A percentile compares a stretch with the other conserved stretches of the same genome.
Evolutionary conservation across 2,797 vertebrate species (phyloP).

Genomic region (Corythornis leucogaster): DNA sequence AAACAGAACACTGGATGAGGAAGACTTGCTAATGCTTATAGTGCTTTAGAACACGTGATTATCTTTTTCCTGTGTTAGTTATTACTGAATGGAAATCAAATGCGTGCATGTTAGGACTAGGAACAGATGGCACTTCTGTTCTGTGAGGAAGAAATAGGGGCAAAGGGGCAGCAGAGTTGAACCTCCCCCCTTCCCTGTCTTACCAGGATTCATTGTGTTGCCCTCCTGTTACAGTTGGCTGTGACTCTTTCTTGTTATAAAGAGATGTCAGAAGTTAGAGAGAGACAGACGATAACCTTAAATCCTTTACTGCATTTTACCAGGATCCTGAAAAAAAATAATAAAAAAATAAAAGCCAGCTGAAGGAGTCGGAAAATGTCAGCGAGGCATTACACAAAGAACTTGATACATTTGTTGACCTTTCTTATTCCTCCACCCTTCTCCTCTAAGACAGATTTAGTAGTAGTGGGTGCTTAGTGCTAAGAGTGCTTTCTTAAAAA

Average conservation of each 20-base stretch:
- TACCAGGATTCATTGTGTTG: conserved; percentile 65
- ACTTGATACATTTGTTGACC: conserved; percentile 68
- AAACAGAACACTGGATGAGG: conserved; percentile 32
- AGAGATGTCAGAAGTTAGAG: conserved; percentile 70
- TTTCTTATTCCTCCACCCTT: conserved; percentile 51
- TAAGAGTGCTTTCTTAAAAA: conserved; percentile 70
- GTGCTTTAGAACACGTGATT: conserved; percentile 58
- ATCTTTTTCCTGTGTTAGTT: conserved; percentile 70
- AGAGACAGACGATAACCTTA: conserved; percentile 62
- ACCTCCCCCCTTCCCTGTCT: conserved; percentile 59
- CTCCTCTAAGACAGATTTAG: conserved; percentile 59
- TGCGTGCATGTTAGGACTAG: conserved; percentile 40
- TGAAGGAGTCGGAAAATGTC: conserved; percentile 62
- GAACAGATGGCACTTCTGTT: conserved; percentile 80
- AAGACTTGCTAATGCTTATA: conserved; percentile 10
- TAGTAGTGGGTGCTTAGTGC: conserved; percentile 57
- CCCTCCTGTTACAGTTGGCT: conserved; percentile 69
- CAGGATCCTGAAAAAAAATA: conserved; percentile 48
- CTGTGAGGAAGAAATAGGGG: conserved; percentile 61
- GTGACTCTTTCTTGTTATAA: conserved; percentile 69
- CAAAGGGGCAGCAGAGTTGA: conserved; percentile 60
- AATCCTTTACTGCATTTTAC: conserved; percentile 68
- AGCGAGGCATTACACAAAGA: conserved; percentile 60
- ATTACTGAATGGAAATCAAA: conserved; percentile 72
- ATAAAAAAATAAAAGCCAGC: conserved; percentile 47